Percentiles rank a stretch among this genome's conserved stretches.
Evolutionary conservation across 2,113 vertebrate genomes (phyloP).

Genomic region (Natator depressus): DNA sequence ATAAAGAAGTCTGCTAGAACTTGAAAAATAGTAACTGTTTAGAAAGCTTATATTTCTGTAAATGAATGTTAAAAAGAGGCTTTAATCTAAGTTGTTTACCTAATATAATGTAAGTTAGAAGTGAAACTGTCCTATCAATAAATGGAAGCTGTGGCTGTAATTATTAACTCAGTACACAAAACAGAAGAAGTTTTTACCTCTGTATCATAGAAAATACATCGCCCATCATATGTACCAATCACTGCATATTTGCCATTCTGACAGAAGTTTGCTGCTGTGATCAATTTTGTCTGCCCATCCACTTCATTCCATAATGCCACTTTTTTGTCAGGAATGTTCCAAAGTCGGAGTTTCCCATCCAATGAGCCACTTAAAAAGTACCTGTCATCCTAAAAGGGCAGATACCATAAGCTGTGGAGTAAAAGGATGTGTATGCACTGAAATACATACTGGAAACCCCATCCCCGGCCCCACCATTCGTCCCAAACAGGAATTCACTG

Average conservation of each 20-base stretch:
- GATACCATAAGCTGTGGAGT: not conserved
- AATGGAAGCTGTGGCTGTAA: not conserved
- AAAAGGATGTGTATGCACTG: fast-evolving
- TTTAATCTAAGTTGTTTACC: not conserved
- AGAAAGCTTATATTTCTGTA: not conserved
- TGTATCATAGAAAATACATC: constrained; percentile 99
- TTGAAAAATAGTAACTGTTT: not conserved
- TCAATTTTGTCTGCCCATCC: constrained; percentile 96
- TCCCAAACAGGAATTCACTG: not conserved
- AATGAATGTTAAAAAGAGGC: not conserved
- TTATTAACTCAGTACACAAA: not conserved
- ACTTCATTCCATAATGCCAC: constrained; percentile 99
- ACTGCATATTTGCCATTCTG: constrained; percentile 98
- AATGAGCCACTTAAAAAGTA: constrained; percentile 98
- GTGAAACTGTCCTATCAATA: not conserved
- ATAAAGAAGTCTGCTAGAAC: not conserved
- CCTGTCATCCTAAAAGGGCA: constrained; percentile 88
- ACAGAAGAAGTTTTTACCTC: constrained; percentile 83
- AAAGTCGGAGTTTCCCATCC: constrained; percentile 96
- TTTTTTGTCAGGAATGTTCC: constrained; percentile 99
- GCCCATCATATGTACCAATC: constrained; percentile 96
- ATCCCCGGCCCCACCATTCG: not conserved
- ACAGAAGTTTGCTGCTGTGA: constrained; percentile 99
- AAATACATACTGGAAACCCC: not conserved
- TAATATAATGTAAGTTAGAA: not conserved